Base-by-base conservation (phyloP, 2,113 vertebrate genomes). In the Sorex araneus region DNA sequence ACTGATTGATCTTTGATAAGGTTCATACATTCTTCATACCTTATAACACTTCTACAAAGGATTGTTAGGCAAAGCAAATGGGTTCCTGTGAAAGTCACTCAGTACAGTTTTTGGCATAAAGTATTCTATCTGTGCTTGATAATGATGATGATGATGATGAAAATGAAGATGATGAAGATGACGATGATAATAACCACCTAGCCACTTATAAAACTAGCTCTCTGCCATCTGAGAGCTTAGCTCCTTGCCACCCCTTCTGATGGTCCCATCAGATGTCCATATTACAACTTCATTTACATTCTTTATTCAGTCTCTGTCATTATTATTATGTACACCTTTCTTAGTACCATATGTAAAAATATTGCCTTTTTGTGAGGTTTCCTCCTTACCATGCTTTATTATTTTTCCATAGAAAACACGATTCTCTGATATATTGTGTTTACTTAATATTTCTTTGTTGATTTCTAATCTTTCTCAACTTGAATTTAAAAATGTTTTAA, bases 401-500 rank as follows among this genome's bases (percentile, higher is more conserved):
- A 66, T 36, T 43, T 70, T 70, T 40, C 34, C 21, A 30, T 2
- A 63, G 57, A 15, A 70, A 50, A 16, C 43, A 23, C 77, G 50
- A 19, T 36, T 54, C 1, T 45, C 60, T 66, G 63, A 67, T 28
- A 30, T 45, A 47, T 50, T 8, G 23, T 69, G 13, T 45, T 77
- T 70, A 64, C 32, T 23, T 84, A 0, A 76, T 83, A 16, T 13
- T 80, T 76, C 43, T 80, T 82, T 73, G 2, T 63, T 78, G 28
- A 60, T 64, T 85, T 90, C 67, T 5, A 40, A 0, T 11, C 13
- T 69, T 27, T 64, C 93, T 64, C 54, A 69, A 36, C 12, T 71
- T 90, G 75, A 82, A 60, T 43, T 60, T n/a, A 43, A 67, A 90
- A 73, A 45, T 71, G 2, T 36, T 92, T 81, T 40, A 36, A 40